Conservation (phyloP, 2,888 invertebrate species). For the Drosophila greeni region DNA sequence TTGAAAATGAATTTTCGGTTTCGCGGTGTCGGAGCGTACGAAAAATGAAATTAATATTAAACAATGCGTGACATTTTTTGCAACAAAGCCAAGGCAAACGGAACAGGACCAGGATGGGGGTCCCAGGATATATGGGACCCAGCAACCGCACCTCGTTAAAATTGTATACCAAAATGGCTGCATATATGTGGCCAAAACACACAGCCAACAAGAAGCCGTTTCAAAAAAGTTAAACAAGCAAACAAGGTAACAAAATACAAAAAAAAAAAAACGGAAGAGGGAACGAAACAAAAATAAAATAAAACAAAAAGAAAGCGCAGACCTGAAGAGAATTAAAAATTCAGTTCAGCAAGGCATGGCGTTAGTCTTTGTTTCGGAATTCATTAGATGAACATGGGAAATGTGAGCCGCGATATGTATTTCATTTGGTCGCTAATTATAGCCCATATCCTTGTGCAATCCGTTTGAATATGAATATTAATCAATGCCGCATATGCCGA, state of each 20-base stretch:
- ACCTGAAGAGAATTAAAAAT: conserved; percentile 56
- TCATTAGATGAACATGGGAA: background rate
- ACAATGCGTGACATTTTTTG: conserved; percentile 54
- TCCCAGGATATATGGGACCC: conserved; percentile 24
- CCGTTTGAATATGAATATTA: conserved; percentile 20
- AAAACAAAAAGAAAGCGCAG: conserved; percentile 5
- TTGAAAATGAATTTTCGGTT: conserved; percentile 28
- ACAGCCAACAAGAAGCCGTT: conserved; percentile 42
- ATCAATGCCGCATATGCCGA: conserved; percentile 22
- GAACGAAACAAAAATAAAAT: conserved; percentile 25
- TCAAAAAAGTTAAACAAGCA: conserved; percentile 34
- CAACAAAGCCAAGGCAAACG: conserved; percentile 33
- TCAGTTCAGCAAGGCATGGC: conserved; percentile 32
- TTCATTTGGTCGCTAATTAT: conserved; percentile 8
- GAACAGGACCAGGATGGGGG: conserved; percentile 7
- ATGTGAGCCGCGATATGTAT: background rate
- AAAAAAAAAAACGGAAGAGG: conserved; percentile 27
- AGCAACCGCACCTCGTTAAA: conserved; percentile 67
- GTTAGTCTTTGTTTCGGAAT: conserved; percentile 1
- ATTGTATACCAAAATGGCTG: conserved; percentile 60
- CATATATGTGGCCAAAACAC: conserved; percentile 37
- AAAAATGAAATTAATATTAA: conserved; percentile 49
- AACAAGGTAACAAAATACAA: conserved; percentile 45
- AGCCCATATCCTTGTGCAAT: background rate
- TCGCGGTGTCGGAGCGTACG: conserved; percentile 24